A percentile compares a stretch with the other conserved stretches of the same genome.
Evolutionary conservation across 2,797 vertebrate genomes (phyloP).

Genomic region (Scarus forsteni): DNA sequence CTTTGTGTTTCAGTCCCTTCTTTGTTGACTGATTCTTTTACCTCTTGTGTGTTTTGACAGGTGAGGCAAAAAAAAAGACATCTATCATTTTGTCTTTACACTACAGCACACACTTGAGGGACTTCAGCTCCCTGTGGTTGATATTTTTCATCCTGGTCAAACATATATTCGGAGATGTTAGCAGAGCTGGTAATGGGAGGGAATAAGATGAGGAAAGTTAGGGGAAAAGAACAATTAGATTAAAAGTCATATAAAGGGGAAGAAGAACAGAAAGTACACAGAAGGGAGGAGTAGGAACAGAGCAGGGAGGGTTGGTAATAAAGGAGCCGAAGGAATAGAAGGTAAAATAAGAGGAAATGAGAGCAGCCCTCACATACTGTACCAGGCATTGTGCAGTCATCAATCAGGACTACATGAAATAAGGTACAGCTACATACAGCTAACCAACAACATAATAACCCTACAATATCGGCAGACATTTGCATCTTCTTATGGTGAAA

Average conservation of each 20-base stretch:
- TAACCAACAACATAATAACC: slow-evolving; percentile 26
- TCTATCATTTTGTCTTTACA: slow-evolving; percentile 26
- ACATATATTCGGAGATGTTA: slow-evolving; percentile 32
- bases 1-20: slow-evolving; percentile 40
- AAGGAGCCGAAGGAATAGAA: slow-evolving; percentile 9
- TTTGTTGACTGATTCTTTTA: slow-evolving; percentile 15
- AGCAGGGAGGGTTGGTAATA: slow-evolving; percentile 29
- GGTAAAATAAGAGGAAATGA: not conserved
- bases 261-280: slow-evolving; percentile 27
- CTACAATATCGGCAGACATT: not conserved
- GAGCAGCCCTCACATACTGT: slow-evolving; percentile 13
- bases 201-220: slow-evolving; percentile 19
- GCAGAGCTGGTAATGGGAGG: slow-evolving; percentile 23
- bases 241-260: slow-evolving; percentile 24
- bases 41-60: slow-evolving; percentile 46
- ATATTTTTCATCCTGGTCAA: slow-evolving; percentile 35
- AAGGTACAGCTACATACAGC: slow-evolving; percentile 5
- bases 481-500: not conserved
- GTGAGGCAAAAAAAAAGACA: slow-evolving; percentile 38
- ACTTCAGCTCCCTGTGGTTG: slow-evolving; percentile 2
- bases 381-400: slow-evolving; percentile 27
- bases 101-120: slow-evolving; percentile 10
- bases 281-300: slow-evolving; percentile 16
- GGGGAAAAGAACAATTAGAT: slow-evolving; percentile 27
- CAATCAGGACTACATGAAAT: slow-evolving; percentile 51